Evolutionary conservation across 2,797 vertebrate species (phyloP).

Genomic region (Falco peregrinus): DNA sequence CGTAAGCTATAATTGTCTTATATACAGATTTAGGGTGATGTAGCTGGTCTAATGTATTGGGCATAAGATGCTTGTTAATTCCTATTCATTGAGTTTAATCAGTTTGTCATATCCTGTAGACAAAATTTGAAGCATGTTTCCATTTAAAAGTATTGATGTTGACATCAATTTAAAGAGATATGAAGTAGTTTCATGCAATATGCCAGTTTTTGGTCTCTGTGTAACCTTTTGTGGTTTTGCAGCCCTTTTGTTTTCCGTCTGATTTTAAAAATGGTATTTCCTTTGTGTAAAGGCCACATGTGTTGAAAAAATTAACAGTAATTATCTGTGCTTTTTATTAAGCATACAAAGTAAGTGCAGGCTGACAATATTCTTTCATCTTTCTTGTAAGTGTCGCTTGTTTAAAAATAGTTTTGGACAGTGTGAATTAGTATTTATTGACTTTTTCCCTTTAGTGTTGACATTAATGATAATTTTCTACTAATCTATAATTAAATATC

Average conservation of each 20-base stretch:
- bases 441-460: conserved; percentile 2
- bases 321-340: conserved; percentile 7
- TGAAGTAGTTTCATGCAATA: not conserved
- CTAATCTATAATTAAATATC: conserved; percentile 37
- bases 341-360: not conserved
- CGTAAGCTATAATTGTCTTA: not conserved
- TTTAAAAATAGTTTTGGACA: not conserved
- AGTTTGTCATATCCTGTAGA: conserved; percentile 44
- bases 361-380: not conserved
- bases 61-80: conserved; percentile 33
- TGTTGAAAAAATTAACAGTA: conserved; percentile 1
- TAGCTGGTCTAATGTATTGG: not conserved
- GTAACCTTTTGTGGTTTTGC: not conserved
- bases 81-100: conserved; percentile 30
- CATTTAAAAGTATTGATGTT: conserved; percentile 38
- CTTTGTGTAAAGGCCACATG: conserved; percentile 8
- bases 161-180: not conserved
- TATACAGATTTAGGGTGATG: not conserved
- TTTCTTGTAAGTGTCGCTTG: not conserved
- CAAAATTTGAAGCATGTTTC: conserved; percentile 39
- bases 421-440: not conserved
- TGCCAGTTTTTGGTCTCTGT: not conserved
- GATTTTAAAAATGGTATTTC: conserved; percentile 31
- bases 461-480: conserved; percentile 44
- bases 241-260: conserved; percentile 42